phyloP scores from a whole-genome alignment of 1,140 invertebrate species.

The Ladona fulva region DNA sequence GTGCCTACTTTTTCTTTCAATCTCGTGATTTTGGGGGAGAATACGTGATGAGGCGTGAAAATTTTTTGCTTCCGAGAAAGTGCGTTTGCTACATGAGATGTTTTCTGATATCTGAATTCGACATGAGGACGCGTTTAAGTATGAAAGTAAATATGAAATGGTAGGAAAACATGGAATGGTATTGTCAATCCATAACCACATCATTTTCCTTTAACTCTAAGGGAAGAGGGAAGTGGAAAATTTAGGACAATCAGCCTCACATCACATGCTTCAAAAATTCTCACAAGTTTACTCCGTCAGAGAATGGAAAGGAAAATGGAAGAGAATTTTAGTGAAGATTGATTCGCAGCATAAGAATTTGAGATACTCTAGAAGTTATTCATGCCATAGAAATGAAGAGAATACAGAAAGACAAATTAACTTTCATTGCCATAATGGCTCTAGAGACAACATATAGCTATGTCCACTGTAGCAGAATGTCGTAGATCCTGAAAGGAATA shows the following conservation, averaged over 20 bases:
- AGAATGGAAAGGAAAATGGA: neutral
- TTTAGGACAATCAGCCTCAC: neutral
- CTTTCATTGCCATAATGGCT: neutral
- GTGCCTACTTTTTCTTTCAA: too few species aligned
- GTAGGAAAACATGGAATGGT: too few species aligned
- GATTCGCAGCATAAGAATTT: neutral
- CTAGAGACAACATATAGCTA: neutral
- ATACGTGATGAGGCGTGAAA: too few species aligned
- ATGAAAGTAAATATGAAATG: too few species aligned
- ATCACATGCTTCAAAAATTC: neutral
- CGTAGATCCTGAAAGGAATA: neutral
- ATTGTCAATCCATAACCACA: too few species aligned
- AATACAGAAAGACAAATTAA: neutral
- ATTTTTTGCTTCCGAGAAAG: too few species aligned
- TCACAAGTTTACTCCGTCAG: neutral
- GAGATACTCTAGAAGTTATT: neutral
- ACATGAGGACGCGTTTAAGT: too few species aligned
- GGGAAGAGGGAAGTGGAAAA: neutral
- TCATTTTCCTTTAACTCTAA: too few species aligned
- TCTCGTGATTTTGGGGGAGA: too few species aligned
- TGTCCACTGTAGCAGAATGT: neutral
- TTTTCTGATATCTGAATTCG: too few species aligned
- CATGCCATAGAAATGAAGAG: neutral
- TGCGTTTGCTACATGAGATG: too few species aligned
- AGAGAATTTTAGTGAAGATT: neutral